Evolutionary conservation across 2,888 invertebrate genomes (phyloP).

Genomic region (Oscheius sp.): DNA sequence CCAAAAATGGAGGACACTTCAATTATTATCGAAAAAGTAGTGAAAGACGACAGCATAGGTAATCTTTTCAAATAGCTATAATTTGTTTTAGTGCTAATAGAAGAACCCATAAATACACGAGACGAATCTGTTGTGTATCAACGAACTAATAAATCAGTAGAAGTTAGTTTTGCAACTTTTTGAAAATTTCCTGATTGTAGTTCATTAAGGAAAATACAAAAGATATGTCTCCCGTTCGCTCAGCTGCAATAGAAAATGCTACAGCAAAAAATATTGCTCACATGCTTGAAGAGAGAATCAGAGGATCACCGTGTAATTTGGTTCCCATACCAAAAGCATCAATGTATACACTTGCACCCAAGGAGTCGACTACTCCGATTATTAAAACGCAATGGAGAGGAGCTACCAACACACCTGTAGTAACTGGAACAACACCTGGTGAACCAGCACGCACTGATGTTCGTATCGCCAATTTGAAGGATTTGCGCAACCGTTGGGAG

Average conservation of each 20-base stretch:
- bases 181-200: no score
- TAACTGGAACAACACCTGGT: conserved; percentile 43
- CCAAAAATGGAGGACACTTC: conserved; percentile 32
- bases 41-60: no score
- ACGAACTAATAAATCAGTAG: no score
- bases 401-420: conserved; percentile 49
- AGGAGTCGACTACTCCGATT: neutral
- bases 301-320: neutral
- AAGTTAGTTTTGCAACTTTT: no score
- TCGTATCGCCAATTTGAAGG: conserved; percentile 39
- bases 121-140: neutral
- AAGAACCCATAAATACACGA: no score
- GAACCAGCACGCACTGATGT: conserved; percentile 43
- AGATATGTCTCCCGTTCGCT: conserved; percentile 38
- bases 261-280: conserved; percentile 37
- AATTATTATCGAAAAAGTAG: neutral
- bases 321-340: conserved; percentile 11
- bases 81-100: no score
- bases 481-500: conserved; percentile 55
- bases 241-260: conserved; percentile 36
- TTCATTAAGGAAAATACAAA: no score
- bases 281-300: conserved; percentile 44
- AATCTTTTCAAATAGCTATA: no score
- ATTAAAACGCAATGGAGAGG: conserved; percentile 55
- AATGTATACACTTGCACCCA: conserved; percentile 14